Evolutionary conservation across 1,140 invertebrate species (phyloP).

Genomic region (Panagrolaimus sp.): DNA sequence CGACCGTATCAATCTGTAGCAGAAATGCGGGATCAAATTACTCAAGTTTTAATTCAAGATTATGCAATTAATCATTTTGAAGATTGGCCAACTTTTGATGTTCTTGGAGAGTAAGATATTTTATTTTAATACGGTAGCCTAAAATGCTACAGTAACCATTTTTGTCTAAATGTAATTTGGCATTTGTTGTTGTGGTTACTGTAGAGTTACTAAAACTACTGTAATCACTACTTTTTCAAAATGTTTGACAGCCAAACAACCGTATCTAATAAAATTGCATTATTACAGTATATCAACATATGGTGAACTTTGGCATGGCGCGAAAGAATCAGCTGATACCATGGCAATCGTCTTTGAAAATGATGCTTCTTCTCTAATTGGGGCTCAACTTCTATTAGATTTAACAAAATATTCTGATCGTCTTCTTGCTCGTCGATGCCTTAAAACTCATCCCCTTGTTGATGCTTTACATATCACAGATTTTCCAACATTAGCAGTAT

Average conservation of each 20-base stretch:
- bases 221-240: background rate
- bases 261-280: conserved; percentile 10
- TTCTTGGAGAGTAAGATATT: conserved; percentile 40
- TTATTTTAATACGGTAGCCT: too few relatives aligned
- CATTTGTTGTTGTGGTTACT: too few relatives aligned
- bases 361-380: conserved; percentile 32
- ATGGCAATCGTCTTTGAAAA: conserved; percentile 54
- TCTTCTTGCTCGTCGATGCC: conserved; percentile 43
- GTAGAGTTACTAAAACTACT: too few relatives aligned
- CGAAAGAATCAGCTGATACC: conserved; percentile 31
- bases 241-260: too few relatives aligned
- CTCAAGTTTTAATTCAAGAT: conserved; percentile 47
- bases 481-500: conserved; percentile 55
- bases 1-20: conserved; percentile 50
- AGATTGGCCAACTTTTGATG: conserved; percentile 57
- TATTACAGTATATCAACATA: conserved; percentile 50
- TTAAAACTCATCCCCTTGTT: conserved; percentile 45
- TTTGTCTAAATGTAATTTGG: too few relatives aligned
- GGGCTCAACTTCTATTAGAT: conserved; percentile 50
- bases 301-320: conserved; percentile 52
- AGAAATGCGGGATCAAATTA: conserved; percentile 56
- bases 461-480: conserved; percentile 47
- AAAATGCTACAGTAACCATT: too few relatives aligned
- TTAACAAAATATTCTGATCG: conserved; percentile 39
- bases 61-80: conserved; percentile 50